Percentiles rank a stretch among this genome's conserved stretches.
phyloP scores from a whole-genome alignment of 2,113 vertebrate genomes.

The Sula dactylatra region DNA sequence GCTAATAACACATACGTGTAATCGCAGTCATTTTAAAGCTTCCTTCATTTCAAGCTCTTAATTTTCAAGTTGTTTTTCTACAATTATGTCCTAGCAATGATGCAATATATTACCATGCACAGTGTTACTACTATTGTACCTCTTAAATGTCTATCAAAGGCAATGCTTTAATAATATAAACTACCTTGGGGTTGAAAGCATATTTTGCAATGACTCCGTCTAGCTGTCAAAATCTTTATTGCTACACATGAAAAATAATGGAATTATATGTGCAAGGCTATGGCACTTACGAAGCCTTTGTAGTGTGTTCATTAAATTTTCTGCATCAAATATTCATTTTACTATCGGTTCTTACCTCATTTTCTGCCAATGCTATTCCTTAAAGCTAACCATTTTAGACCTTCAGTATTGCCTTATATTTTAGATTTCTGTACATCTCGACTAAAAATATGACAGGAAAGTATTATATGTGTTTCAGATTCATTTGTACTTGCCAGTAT shows the following conservation, averaged over 20 bases:
- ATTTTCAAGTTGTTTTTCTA: conserved; percentile 36
- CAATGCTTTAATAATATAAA: conserved; percentile 58
- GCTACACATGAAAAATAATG: conserved; percentile 42
- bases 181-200: conserved; percentile 23
- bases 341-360: conserved; percentile 3
- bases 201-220: conserved; percentile 50
- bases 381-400: background rate
- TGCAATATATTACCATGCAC: background rate
- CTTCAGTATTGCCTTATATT: background rate
- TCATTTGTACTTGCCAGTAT: background rate
- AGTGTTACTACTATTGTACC: conserved; percentile 37
- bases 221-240: conserved; percentile 58
- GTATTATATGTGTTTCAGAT: background rate
- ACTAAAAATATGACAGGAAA: background rate
- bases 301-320: conserved; percentile 29
- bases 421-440: background rate
- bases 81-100: conserved; percentile 6
- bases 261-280: conserved; percentile 27
- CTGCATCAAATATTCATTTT: conserved; percentile 41
- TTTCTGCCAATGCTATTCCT: background rate
- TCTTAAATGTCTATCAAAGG: conserved; percentile 36
- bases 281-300: background rate
- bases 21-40: conserved; percentile 26
- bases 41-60: conserved; percentile 12
- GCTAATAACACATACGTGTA: background rate